Evolutionary conservation across 92 coral and sea anemone species (phyloP), one percentile per base, ranked within the genome.

Genomic region (Zoanthus gigantus): DNA sequence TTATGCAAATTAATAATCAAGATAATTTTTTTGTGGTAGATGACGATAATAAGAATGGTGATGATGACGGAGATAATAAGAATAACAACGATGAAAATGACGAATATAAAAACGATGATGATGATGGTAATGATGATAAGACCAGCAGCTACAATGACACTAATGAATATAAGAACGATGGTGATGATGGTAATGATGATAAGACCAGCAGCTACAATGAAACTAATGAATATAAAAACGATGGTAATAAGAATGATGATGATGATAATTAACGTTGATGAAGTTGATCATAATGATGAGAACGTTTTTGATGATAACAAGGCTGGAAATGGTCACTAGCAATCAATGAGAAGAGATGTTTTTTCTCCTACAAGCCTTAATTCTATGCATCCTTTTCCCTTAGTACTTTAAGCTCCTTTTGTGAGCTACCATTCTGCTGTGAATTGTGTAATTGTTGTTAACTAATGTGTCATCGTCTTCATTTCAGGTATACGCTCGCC

Each of bases 401-500:
- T 4, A 47, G 5, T 47, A 47, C 52, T 47, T 4, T 47, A 47
- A 47, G 0, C 52, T 47, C 52, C 52, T 47, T 47, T 47, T 50
- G 9, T 50, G 56, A 50, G 56, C 56, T 7, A 11, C 12, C 56
- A 0, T 4, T 50, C 1, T 50, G 5, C 56, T 50, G 56, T 50
- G 56, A 50, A 50, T 50, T 44, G 9, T 76, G 0, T 78, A 69
- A 73, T n/a, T 61, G 69, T 60, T 13, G 23, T 61, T 6, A 61
- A 29, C 32, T 47, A 47, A 8, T 10, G 48, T 11, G 7, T 17
- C 15, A 16, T 44, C 45, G 47, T 53, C 28, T 47, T 61, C 42
- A 42, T 81, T 65, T 81, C 75, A 81, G 85, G 48, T 12, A 28
- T 81, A 67, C 85, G 75, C 12, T 30, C 85, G 18, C 85, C 85